Evolutionary conservation across 2,113 vertebrate species (phyloP), one percentile per base, ranked within the genome.

Genomic region (Ramphastos sulfuratus): DNA sequence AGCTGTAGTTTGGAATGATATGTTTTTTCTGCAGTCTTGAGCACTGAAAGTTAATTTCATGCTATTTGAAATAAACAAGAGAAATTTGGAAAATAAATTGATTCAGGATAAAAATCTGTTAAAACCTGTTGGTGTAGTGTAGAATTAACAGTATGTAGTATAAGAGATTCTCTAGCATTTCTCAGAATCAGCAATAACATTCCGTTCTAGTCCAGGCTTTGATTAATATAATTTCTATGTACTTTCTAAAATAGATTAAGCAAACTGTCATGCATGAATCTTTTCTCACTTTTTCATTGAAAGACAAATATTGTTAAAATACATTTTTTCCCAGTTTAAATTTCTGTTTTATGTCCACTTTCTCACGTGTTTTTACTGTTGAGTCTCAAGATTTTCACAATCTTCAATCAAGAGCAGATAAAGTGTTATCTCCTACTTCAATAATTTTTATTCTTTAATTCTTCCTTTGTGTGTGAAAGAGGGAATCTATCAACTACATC

Each of bases 1-100:
- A 35, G 16, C 9, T 50, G 48, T 50, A 50, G 5, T 21, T 50
- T 23, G 48, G 48, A 50, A 50, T 48, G 15, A 30, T 17, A 18
- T 60, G 16, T 56, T 93, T 90, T 92, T 84, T 86, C 42, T 77
- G 86, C 65, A 81, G 48, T 82, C 21, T 90, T 67, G 25, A 93
- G 71, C n/a, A 87, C 31, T 67, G 65, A 78, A 63, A 89, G 31
- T 87, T 70, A 87, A 69, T 93, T 89, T 89, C 63, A 69, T 37
- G 54, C 14, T 31, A 44, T 58, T 64, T 48, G 59, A 79, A 93
- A 72, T 23, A 81, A 75, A 86, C 24, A 14, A 64, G 13, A 42
- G 48, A 84, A 64, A 65, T 83, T 35, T 73, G 17, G 52, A 83
- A 63, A 84, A 87, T 3, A 89, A 89, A 74, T 11, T 46, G 5